Base-by-base conservation (phyloP, 2,888 invertebrate species). In the Drosophila demipolita region DNA sequence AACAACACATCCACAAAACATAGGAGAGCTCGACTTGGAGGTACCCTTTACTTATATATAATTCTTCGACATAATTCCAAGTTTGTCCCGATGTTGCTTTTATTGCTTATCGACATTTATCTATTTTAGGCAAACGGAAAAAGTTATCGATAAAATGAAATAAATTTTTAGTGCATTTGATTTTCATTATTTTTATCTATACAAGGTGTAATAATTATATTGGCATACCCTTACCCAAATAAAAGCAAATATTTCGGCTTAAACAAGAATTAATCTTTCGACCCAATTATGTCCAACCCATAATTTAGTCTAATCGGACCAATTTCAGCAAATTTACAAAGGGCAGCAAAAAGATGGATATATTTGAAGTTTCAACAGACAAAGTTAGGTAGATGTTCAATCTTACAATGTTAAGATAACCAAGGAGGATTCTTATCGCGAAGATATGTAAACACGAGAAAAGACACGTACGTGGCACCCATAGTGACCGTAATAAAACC, bases 1-100 rank as follows among this genome's bases (percentile, higher is more conserved):
- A 53, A 33, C 73, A 52, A 57, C 20, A 55, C 33, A 2, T 53
- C 20, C 23, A 26, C 2, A 36, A 3, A 9, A 35, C 17, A 35
- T 35, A 3, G 9, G 23, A 17, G 7, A 36, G 35, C 15, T 45
- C 15, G 23, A 15, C 2, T 45, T 15, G 40, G 15, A 1, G 23
- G 15, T 45, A 8, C 23, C 20, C 23, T 15, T 45, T 23, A 45
- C 15, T 12, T 45, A 45, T 7, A 7, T 20, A 12, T 20, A 20
- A 42, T 12, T 20, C 20, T 12, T 45, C 20, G 20, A 45, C 23
- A 8, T 45, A 45, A 20, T 45, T 45, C 0, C 20, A 45, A 12
- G 45, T 45, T 45, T 29, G 29, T 29, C 29, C 29, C 29, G 29
- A 29, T n/a, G 5, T 40, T 5, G 40, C n/a, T 9, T 40, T 9